Conservation (phyloP, 2,797 vertebrate genomes). For the Lepilemur ruficaudatus region DNA sequence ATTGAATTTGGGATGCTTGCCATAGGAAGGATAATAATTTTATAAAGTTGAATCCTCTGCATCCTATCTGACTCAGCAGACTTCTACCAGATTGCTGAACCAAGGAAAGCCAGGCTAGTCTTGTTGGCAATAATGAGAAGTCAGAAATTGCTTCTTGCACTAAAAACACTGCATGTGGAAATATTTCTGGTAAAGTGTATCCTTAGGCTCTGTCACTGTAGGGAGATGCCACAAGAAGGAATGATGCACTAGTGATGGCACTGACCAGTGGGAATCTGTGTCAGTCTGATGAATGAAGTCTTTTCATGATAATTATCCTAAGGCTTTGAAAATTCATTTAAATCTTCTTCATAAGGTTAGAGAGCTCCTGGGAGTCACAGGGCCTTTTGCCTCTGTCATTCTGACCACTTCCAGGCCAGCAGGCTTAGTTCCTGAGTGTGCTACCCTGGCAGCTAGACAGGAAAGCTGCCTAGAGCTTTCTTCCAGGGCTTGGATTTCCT, state of each 20-base stretch:
- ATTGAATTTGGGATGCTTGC: conserved; percentile 61
- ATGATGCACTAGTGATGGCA: not conserved
- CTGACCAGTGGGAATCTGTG: not conserved
- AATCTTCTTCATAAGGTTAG: not conserved
- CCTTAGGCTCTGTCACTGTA: not conserved
- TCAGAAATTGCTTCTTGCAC: conserved; percentile 45
- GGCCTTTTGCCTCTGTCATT: not conserved
- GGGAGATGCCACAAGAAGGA: not conserved
- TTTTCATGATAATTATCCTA: not conserved
- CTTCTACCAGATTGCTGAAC: conserved; percentile 57
- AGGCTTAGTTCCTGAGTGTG: not conserved
- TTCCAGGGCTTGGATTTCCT: not conserved
- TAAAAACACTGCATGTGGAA: conserved; percentile 3
- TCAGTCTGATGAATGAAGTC: not conserved
- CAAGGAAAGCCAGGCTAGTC: conserved; percentile 31
- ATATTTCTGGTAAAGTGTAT: not conserved
- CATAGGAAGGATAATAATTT: conserved; percentile 34
- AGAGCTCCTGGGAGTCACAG: not conserved
- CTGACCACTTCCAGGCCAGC: not conserved
- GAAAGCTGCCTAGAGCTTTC: fast-evolving
- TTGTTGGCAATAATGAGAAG: not conserved
- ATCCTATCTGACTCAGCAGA: conserved; percentile 63
- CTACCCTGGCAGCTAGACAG: not conserved
- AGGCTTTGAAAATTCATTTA: not conserved
- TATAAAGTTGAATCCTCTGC: conserved; percentile 58